These are phyloP conservation scores for Protobothrops mucrosquamatus DNA, from an alignment of 2,113 vertebrate species.

Conservation along the genomic window DNA sequence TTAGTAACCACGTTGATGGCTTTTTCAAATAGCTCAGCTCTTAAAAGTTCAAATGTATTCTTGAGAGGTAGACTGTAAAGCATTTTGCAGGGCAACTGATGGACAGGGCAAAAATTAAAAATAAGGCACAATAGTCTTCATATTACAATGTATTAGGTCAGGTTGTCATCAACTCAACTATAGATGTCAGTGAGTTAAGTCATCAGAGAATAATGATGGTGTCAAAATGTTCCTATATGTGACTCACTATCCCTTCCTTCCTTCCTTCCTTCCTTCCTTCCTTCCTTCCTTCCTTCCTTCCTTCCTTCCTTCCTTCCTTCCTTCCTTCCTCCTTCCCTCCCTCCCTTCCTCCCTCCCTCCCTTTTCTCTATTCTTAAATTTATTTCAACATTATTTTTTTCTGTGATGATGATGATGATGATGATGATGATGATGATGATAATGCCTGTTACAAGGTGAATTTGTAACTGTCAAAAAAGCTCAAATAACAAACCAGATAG, in stretches of 20 bases:
- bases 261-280: too few species aligned
- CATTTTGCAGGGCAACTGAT: background rate
- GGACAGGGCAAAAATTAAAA: background rate
- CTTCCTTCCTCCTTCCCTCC: background rate
- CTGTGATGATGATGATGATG: background rate
- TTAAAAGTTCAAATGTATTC: background rate
- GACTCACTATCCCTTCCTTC: background rate
- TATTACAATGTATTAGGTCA: background rate
- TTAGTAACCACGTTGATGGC: background rate
- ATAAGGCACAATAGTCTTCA: constrained; percentile 1
- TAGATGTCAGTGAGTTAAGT: background rate
- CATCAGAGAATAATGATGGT: constrained; percentile 26
- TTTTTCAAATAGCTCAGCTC: background rate
- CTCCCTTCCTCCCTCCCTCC: background rate
- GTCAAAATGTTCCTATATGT: fast-evolving
- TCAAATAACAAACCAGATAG: background rate
- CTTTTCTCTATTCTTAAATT: background rate
- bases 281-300: too few species aligned
- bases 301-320: background rate
- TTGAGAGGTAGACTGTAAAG: background rate
- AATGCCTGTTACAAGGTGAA: background rate
- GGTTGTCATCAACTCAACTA: constrained; percentile 10
- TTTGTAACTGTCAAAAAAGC: background rate
- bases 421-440: background rate
- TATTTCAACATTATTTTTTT: background rate